phyloP scores from a whole-genome alignment of 2,888 invertebrate genomes.

The Amblyjoppa fuscipennis region DNA sequence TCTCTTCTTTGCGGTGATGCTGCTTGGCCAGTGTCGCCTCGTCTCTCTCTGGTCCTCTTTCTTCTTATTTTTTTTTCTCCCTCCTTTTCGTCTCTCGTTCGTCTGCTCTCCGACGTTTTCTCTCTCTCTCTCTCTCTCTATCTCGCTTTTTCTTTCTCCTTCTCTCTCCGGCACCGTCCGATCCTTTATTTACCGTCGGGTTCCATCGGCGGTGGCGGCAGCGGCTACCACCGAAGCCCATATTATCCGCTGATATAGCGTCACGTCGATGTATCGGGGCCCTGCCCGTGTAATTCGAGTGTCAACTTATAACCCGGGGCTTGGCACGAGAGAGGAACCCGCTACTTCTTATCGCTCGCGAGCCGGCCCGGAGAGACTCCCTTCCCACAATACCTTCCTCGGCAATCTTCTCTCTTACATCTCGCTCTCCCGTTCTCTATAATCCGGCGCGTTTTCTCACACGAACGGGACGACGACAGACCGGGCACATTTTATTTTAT shows the following conservation, averaged over 20 bases:
- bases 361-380: constrained; percentile 19
- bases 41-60: background rate
- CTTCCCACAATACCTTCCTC: constrained; percentile 10
- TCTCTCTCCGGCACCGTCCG: constrained; percentile 39
- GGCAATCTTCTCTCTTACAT: constrained; percentile 4
- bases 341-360: constrained; percentile 57
- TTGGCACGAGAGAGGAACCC: constrained; percentile 32
- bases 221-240: constrained; percentile 54
- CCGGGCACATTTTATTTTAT: background rate
- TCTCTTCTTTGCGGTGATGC: constrained; percentile 33
- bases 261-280: constrained; percentile 64
- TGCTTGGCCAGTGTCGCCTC: constrained; percentile 13
- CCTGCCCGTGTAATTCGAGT: constrained; percentile 71
- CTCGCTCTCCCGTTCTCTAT: constrained; percentile 24
- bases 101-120: constrained; percentile 17
- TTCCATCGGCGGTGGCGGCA: constrained; percentile 60
- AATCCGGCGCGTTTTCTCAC: constrained; percentile 56
- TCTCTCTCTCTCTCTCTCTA: constrained; percentile 35
- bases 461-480: constrained; percentile 37
- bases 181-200: constrained; percentile 64
- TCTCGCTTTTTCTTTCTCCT: background rate
- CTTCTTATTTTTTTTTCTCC: constrained; percentile 15
- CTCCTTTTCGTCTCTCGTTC: constrained; percentile 29
- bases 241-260: constrained; percentile 70
- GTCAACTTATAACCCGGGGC: constrained; percentile 67